Base-by-base conservation (phyloP, 2,113 vertebrate species). In the Hyperopisus bebe region DNA sequence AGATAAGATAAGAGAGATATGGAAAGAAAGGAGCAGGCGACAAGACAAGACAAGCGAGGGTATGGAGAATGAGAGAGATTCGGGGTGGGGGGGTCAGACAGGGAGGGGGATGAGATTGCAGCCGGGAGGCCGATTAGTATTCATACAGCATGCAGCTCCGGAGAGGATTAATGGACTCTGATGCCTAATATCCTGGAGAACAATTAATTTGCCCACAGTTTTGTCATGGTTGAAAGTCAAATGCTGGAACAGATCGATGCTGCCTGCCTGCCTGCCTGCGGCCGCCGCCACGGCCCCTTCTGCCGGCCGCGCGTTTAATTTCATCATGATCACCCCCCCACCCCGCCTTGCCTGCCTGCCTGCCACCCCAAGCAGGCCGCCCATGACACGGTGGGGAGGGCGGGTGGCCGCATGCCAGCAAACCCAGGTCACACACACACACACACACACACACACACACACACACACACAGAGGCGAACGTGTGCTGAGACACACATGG, bases 201-300 rank as follows among this genome's bases (percentile, higher is more conserved):
- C 98, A 99, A 99, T 99, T 99, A 99, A 99, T 99, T 99, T 99
- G 98, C 98, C 97, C 97, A 98, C 97, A 98, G 98, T 99, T 99
- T 99, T 99, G 98, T 99, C 98, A 98, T 98, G 98, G 98, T 98
- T 98, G 98, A 98, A 99, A 99, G 98, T 98, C 98, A 99, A 99
- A 98, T 97, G 98, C 97, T 99, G 98, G 98, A 99, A 99, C 98
- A 97, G 98, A 99, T 99, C 98, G 97, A 99, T 98, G 98, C 97
- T 95, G 95, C 94, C 96, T 96, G 94, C 96, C 95, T 66, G 62
- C 62, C 62, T 70, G 96, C 95, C 95, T 96, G 97, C 97, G 27
- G 62, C 62, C n/a, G 62, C 95, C 95, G 96, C 96, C 95, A 96
- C 96, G 97, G 96, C 96, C 97, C 96, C 97, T 96, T 97, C 95